Evolutionary conservation across 2,888 invertebrate genomes (phyloP), one percentile per base, ranked within the genome.

Genomic region (Papilio demoleus): DNA sequence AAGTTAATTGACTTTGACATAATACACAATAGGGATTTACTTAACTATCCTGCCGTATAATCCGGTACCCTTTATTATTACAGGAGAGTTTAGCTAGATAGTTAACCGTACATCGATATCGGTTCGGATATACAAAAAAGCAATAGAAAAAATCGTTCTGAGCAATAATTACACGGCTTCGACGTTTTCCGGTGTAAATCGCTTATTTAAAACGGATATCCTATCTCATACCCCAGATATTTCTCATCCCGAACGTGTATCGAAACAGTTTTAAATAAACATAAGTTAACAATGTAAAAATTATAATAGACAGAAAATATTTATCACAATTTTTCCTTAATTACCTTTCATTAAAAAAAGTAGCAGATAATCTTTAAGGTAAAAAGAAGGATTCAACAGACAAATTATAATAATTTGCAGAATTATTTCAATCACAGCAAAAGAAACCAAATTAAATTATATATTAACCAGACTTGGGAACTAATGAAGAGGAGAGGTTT

Each of bases 181-280:
- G 6, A n/a, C 24, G 53, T n/a, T 53, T 27, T n/a, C n/a, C 53
- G 53, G 53, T 53, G 9, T 27, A 3, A 53, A 27, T n/a, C 31
- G 53, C 53, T 53, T 53, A 53, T 12, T n/a, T 27, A 53, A 53
- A 53, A 53, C 53, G 53, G 53, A 53, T 53, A 53, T 53, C 53
- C 53, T 53, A 6, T 27, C 27, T 14, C 50, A 14, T 27, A 27
- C 27, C 53, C 27, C 53, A 53, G 53, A 53, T 53, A 53, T 53
- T 53, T 31, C 27, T 53, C 50, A 50, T 53, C 53, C 53, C 31
- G 27, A 31, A 31, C 31, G 3, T 9, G 3, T 53, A 53, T 31
- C 22, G 27, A 53, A 53, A 53, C 31, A n/a, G 3, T n/a, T n/a
- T 9, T 31, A 9, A 53, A 17, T n/a, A 50, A 50, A 45, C 22